A percentile compares a stretch with the other conserved stretches of the same genome.
These are phyloP conservation scores for Cryptoblepharus egeriae DNA, from an alignment of 2,797 vertebrate genomes.

Conservation along the genomic window DNA sequence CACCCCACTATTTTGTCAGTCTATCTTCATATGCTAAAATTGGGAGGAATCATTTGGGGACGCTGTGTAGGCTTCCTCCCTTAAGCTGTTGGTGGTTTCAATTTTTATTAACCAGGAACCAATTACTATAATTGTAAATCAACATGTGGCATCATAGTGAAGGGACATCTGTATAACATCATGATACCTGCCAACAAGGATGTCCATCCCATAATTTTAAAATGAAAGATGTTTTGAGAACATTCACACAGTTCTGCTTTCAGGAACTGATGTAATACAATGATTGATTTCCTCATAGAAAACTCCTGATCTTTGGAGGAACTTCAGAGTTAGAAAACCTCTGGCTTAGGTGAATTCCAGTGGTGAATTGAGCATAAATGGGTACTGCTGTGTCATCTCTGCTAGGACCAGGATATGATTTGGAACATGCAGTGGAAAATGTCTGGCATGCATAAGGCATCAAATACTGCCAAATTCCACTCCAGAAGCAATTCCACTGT, in stretches of 20 bases:
- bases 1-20: too few relatives aligned
- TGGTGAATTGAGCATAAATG: neutral
- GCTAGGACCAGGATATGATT: neutral
- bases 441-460: neutral
- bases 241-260: neutral
- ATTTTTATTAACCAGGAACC: too few relatives aligned
- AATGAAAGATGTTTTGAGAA: too few relatives aligned
- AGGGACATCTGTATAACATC: too few relatives aligned
- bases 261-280: neutral
- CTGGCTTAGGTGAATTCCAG: neutral
- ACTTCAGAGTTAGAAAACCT: neutral
- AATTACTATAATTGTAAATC: too few relatives aligned
- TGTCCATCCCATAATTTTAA: too few relatives aligned
- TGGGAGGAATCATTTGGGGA: too few relatives aligned
- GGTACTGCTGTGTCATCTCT: neutral
- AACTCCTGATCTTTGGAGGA: neutral
- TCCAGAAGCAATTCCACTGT: neutral
- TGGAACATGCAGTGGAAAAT: neutral
- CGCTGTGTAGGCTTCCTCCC: too few relatives aligned
- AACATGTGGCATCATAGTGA: too few relatives aligned
- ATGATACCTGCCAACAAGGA: too few relatives aligned
- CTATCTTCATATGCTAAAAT: too few relatives aligned
- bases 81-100: too few relatives aligned
- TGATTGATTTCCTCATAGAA: neutral
- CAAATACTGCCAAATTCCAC: neutral